These are phyloP conservation scores for Brachypodius melanocephalos DNA, from an alignment of 2,113 vertebrate species.

Conservation along the genomic window DNA sequence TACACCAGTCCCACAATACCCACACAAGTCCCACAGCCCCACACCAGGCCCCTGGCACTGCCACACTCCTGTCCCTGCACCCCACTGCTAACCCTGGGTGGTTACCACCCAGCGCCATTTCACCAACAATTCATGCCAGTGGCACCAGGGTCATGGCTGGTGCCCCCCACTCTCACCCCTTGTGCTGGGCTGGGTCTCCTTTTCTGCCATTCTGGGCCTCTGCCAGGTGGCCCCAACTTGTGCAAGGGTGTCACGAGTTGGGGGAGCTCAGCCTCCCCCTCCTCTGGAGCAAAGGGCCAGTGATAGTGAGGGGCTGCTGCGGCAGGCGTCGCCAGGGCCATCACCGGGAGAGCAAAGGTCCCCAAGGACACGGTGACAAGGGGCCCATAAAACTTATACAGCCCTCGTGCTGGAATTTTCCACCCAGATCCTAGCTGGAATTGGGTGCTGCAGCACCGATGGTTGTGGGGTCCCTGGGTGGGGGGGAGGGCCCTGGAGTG, in stretches of 20 bases:
- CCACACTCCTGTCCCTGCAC: not conserved
- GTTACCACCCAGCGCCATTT: fast-evolving
- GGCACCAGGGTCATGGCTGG: fast-evolving
- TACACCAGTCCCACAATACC: fast-evolving
- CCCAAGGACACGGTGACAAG: not conserved
- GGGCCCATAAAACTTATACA: constrained; percentile 31
- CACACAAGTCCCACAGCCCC: not conserved
- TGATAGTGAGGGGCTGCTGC: not conserved
- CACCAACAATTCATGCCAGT: fast-evolving
- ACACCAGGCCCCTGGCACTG: not conserved
- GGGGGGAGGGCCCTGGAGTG: not conserved
- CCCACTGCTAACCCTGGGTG: not conserved
- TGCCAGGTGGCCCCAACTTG: not conserved
- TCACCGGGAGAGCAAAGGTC: not conserved
- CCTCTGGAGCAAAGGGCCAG: not conserved
- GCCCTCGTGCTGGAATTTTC: constrained; percentile 17
- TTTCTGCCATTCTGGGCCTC: not conserved
- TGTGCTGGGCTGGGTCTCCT: not conserved
- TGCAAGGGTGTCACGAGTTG: constrained; percentile 17
- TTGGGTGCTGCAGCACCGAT: not conserved
- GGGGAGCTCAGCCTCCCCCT: not conserved
- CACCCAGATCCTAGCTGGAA: not conserved
- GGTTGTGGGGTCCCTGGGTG: fast-evolving
- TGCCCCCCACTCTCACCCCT: not conserved
- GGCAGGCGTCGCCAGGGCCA: not conserved